A percentile compares a stretch with the other conserved stretches of the same genome.
Evolutionary conservation across 2,888 invertebrate genomes (phyloP).

Genomic region (Meganola albula): DNA sequence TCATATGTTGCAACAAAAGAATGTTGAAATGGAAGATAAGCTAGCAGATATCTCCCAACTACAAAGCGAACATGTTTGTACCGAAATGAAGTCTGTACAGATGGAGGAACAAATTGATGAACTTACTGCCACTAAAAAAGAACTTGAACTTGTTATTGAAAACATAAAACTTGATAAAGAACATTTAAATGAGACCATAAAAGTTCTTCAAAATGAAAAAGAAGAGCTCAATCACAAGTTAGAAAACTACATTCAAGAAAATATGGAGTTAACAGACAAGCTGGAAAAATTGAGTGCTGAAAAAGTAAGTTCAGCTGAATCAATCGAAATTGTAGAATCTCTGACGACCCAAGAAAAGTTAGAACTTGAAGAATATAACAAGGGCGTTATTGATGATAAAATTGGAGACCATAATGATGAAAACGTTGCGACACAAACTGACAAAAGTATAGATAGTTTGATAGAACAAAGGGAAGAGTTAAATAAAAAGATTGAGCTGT

Average conservation of each 20-base stretch:
- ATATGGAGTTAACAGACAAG: slow-evolving; percentile 84
- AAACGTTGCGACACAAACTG: slow-evolving; percentile 45
- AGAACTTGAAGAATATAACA: slow-evolving; percentile 82
- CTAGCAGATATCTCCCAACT: slow-evolving; percentile 79
- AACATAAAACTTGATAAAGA: slow-evolving; percentile 72
- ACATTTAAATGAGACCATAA: slow-evolving; percentile 74
- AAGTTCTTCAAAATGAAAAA: slow-evolving; percentile 78
- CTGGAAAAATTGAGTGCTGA: slow-evolving; percentile 84
- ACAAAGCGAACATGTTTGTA: slow-evolving; percentile 83
- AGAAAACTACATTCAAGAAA: slow-evolving; percentile 83
- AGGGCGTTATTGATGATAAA: slow-evolving; percentile 57
- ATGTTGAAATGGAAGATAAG: slow-evolving; percentile 79
- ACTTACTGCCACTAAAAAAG: slow-evolving; percentile 68
- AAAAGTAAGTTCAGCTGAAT: slow-evolving; percentile 86
- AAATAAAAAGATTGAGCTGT: slow-evolving; percentile 81
- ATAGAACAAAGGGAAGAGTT: slow-evolving; percentile 81
- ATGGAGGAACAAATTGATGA: slow-evolving; percentile 86
- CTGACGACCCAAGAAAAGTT: slow-evolving; percentile 83
- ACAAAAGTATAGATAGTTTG: slow-evolving; percentile 76
- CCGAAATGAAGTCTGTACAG: slow-evolving; percentile 87
- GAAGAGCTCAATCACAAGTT: slow-evolving; percentile 78
- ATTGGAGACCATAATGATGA: slow-evolving; percentile 33
- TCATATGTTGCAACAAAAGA: slow-evolving; percentile 78
- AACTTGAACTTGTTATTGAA: slow-evolving; percentile 68
- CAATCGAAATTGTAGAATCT: slow-evolving; percentile 85